Percentiles rank a stretch among this genome's conserved stretches.
These are phyloP conservation scores for Drosophila serrata DNA, from an alignment of 1,140 invertebrate genomes.

Conservation along the genomic window DNA sequence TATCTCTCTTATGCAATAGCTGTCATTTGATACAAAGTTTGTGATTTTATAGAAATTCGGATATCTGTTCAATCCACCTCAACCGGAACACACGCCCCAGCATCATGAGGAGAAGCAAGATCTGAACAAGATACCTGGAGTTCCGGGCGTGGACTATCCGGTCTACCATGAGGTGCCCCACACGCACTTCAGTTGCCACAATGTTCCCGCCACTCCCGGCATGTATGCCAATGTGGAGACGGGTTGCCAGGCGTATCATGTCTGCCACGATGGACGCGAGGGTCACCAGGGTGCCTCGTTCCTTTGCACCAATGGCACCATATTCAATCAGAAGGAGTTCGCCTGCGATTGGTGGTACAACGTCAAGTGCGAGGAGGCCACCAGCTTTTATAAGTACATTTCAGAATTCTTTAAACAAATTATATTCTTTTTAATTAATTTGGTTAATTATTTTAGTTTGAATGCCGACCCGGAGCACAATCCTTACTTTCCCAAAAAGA, in stretches of 20 bases:
- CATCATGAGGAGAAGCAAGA: slow-evolving; percentile 89
- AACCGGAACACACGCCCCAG: slow-evolving; percentile 56
- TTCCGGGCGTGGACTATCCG: slow-evolving; percentile 91
- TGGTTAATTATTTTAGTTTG: slow-evolving; percentile 86
- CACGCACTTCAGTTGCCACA: slow-evolving; percentile 92
- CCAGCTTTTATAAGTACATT: slow-evolving; percentile 79
- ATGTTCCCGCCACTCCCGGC: slow-evolving; percentile 91
- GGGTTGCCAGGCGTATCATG: slow-evolving; percentile 94
- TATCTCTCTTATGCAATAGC: slow-evolving; percentile 51
- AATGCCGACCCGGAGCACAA: slow-evolving; percentile 92
- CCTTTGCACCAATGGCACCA: slow-evolving; percentile 94
- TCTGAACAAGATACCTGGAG: slow-evolving; percentile 91
- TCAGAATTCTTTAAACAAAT: slow-evolving; percentile 18
- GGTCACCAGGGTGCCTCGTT: slow-evolving; percentile 92
- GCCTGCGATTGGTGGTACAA: slow-evolving; percentile 98
- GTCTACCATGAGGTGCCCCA: slow-evolving; percentile 91
- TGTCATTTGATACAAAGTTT: slow-evolving; percentile 51
- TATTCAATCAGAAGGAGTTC: slow-evolving; percentile 95
- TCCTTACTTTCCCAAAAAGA: slow-evolving; percentile 91
- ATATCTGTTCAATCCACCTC: slow-evolving; percentile 74
- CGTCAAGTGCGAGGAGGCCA: slow-evolving; percentile 91
- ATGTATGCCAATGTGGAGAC: slow-evolving; percentile 96
- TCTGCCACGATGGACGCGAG: slow-evolving; percentile 93
- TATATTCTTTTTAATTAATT: slow-evolving; percentile 34
- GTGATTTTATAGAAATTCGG: slow-evolving; percentile 67